Conservation (phyloP, 2,113 vertebrate species). For the Halcyon senegalensis region DNA sequence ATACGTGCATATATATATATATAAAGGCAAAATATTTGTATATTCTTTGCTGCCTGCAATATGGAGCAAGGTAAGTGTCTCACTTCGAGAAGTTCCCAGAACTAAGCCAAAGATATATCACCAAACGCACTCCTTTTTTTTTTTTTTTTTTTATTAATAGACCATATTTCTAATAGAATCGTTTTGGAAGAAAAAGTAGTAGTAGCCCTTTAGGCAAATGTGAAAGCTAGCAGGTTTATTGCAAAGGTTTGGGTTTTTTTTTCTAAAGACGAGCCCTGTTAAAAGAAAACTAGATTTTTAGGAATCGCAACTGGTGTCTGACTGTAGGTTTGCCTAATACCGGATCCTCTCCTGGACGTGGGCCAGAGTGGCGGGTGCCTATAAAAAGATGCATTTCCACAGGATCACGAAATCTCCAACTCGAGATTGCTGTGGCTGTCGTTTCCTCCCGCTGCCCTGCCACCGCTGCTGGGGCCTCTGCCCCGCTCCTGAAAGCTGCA, state of each 20-base stretch:
- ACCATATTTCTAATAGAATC: neutral
- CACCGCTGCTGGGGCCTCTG: neutral
- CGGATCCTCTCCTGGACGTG: neutral
- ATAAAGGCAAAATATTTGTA: neutral
- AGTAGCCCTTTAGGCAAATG: neutral
- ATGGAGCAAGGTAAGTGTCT: neutral
- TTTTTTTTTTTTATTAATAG: neutral
- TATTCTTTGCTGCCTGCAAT: neutral
- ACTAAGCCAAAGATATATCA: neutral
- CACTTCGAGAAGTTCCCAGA: neutral
- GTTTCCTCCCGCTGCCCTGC: neutral
- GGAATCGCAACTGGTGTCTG: neutral
- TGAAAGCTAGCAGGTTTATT: neutral
- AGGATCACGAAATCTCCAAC: rapidly evolving
- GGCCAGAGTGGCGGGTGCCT: neutral
- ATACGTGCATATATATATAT: neutral
- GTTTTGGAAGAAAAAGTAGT: neutral
- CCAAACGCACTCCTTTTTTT: neutral
- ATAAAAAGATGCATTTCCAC: neutral
- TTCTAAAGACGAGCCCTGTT: neutral
- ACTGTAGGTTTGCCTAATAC: neutral
- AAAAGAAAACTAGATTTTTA: neutral
- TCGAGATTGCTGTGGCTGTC: rapidly evolving
- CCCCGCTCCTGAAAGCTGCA: neutral
- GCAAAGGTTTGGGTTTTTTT: too few relatives aligned